Evolutionary conservation across 2,113 vertebrate species (phyloP).

Genomic region (Chaetura pelagica): DNA sequence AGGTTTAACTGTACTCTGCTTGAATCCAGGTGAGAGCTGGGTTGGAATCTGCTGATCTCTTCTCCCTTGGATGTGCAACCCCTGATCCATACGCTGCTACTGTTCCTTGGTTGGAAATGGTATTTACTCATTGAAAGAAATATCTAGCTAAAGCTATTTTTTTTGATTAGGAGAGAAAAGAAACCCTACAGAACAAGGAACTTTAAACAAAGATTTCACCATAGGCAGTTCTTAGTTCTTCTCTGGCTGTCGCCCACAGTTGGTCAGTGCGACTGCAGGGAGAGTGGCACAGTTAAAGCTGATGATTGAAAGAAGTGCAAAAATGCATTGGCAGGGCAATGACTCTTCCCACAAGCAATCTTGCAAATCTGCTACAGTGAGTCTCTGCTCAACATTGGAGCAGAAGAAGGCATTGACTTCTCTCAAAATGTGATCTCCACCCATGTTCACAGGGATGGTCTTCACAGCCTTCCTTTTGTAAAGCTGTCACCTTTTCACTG

Average conservation of each 20-base stretch:
- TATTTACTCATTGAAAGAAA: neutral
- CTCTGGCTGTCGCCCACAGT: neutral
- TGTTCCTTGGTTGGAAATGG: neutral
- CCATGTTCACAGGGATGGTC: neutral
- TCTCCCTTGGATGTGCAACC: neutral
- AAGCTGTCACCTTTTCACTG: neutral
- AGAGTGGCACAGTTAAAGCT: neutral
- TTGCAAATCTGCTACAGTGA: constrained; percentile 9
- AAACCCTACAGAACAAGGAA: neutral
- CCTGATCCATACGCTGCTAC: neutral
- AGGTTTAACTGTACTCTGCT: neutral
- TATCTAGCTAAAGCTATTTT: neutral
- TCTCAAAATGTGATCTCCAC: neutral
- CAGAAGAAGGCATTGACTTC: constrained; percentile 24
- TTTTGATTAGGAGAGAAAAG: neutral
- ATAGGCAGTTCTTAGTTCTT: neutral
- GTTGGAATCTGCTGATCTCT: neutral
- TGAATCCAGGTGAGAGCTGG: neutral
- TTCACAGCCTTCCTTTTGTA: neutral
- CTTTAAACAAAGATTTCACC: neutral
- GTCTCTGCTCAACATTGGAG: constrained; percentile 15
- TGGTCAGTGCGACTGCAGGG: neutral
- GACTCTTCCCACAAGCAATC: constrained; percentile 23
- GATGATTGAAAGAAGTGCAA: neutral
- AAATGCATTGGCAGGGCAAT: neutral